phyloP scores from a whole-genome alignment of 2,888 invertebrate genomes.

The Meghimatium bilineatum region DNA sequence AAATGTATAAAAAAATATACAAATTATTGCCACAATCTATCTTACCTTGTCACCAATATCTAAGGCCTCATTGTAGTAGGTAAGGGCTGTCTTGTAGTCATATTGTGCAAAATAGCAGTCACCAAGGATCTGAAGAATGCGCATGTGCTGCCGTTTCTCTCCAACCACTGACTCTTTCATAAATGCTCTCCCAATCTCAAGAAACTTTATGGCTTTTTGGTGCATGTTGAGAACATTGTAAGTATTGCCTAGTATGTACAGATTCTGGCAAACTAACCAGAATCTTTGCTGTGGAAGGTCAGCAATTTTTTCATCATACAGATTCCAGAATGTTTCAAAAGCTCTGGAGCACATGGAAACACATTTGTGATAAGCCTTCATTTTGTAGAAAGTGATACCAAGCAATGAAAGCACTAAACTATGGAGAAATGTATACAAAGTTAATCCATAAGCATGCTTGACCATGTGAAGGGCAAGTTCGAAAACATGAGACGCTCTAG shows the following conservation, averaged over 20 bases:
- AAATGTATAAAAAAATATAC: neutral
- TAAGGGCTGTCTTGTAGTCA: conserved; percentile 71
- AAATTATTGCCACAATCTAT: neutral
- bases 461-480: conserved; percentile 74
- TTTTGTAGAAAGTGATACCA: conserved; percentile 73
- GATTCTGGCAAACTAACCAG: conserved; percentile 74
- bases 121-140: conserved; percentile 71
- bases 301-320: conserved; percentile 70
- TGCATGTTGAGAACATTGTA: conserved; percentile 72
- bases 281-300: conserved; percentile 70
- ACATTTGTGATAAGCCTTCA: conserved; percentile 74
- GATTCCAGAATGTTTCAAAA: conserved; percentile 72
- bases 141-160: conserved; percentile 69
- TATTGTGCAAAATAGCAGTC: conserved; percentile 74
- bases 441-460: conserved; percentile 69
- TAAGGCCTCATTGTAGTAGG: conserved; percentile 74
- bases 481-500: conserved; percentile 74
- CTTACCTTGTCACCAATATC: conserved; percentile 64
- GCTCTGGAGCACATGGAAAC: conserved; percentile 74
- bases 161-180: conserved; percentile 59
- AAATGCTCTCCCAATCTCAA: conserved; percentile 69
- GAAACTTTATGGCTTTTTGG: conserved; percentile 73
- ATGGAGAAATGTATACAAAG: conserved; percentile 64
- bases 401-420: conserved; percentile 72
- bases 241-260: conserved; percentile 74